Percentiles rank a stretch among this genome's conserved stretches.
These are phyloP conservation scores for Pipra filicauda DNA, from an alignment of 2,113 vertebrate species.

Conservation along the genomic window DNA sequence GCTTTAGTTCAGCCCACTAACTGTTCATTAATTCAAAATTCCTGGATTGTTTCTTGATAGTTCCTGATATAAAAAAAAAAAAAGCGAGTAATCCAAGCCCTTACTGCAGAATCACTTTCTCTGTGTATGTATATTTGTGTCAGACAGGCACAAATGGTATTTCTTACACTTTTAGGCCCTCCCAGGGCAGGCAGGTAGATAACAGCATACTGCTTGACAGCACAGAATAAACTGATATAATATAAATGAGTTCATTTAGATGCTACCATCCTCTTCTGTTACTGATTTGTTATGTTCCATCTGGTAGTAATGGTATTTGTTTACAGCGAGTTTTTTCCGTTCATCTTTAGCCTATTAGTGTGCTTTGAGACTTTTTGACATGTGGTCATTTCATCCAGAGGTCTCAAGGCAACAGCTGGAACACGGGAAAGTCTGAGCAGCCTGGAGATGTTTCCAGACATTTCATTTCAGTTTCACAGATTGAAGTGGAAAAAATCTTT, in stretches of 20 bases:
- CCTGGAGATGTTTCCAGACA: not conserved
- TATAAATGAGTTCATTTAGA: not conserved
- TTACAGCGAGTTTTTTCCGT: slow-evolving; percentile 11
- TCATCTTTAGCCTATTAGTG: slow-evolving; percentile 29
- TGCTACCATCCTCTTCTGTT: not conserved
- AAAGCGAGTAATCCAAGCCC: not conserved
- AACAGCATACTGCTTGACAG: not conserved
- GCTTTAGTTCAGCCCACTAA: not conserved
- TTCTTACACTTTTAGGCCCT: not conserved
- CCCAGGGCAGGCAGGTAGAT: not conserved
- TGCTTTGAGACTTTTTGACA: slow-evolving; percentile 15
- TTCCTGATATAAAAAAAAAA: not conserved
- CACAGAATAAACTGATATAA: not conserved
- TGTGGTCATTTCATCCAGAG: not conserved
- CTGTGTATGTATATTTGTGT: not conserved
- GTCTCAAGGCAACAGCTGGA: not conserved
- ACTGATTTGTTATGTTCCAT: not conserved
- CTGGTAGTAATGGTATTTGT: slow-evolving; percentile 9
- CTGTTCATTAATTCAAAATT: not conserved
- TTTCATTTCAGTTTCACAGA: not conserved
- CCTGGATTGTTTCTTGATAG: not conserved
- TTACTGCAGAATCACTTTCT: not conserved
- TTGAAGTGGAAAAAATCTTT: not conserved
- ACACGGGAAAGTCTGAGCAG: not conserved
- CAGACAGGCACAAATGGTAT: not conserved